These are phyloP conservation scores for Acrocephalus arundinaceus DNA, from an alignment of 2,113 vertebrate species.

Conservation along the genomic window DNA sequence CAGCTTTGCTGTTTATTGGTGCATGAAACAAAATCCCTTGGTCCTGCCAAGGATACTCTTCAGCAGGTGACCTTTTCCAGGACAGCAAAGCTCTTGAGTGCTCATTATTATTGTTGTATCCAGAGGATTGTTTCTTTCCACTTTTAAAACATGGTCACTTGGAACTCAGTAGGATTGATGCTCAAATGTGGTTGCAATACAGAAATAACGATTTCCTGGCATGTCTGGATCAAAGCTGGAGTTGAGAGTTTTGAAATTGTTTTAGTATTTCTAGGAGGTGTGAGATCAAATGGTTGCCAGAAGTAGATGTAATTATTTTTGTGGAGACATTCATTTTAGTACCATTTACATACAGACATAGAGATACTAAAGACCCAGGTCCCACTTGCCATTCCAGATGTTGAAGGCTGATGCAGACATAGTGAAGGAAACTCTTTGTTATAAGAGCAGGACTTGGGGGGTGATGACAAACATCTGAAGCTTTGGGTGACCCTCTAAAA, in stretches of 20 bases:
- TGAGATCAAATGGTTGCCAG: background rate
- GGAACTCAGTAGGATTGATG: background rate
- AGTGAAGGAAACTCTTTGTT: background rate
- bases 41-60: background rate
- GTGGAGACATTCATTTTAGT: background rate
- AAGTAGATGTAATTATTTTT: background rate
- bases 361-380: background rate
- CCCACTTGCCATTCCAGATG: background rate
- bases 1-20: background rate
- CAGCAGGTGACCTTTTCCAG: background rate
- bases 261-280: background rate
- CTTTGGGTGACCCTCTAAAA: background rate
- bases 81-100: background rate
- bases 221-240: background rate
- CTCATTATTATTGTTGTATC: background rate
- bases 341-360: background rate
- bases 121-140: background rate
- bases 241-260: background rate
- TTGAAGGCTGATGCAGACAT: background rate
- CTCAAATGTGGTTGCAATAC: background rate
- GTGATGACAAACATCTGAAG: background rate
- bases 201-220: background rate
- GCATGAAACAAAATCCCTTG: rapidly evolving
- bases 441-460: background rate
- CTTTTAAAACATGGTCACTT: background rate